Conservation (phyloP, 2,888 invertebrate genomes). For the Pheosia gnoma region DNA sequence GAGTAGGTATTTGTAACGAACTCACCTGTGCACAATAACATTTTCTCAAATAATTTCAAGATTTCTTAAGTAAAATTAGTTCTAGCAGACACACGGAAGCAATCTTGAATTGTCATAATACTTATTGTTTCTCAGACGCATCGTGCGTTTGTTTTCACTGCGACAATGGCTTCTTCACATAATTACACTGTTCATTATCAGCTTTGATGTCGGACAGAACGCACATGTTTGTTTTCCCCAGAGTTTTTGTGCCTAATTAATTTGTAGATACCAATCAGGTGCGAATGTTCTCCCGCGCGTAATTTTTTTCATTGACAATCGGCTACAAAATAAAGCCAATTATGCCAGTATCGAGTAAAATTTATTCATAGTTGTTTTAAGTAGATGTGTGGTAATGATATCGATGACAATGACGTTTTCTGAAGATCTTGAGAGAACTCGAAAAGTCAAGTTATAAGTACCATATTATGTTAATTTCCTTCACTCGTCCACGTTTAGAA, state of each 20-base stretch:
- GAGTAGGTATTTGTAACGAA: neutral
- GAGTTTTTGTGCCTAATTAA: constrained; percentile 2
- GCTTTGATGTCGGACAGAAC: neutral
- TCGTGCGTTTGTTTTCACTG: constrained; percentile 7
- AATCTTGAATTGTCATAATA: constrained; percentile 4
- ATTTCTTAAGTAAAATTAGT: constrained; percentile 7
- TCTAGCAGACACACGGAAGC: constrained; percentile 1
- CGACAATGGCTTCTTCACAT: constrained; percentile 11
- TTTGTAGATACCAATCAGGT: neutral
- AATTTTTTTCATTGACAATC: too few relatives aligned
- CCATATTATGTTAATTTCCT: too few relatives aligned
- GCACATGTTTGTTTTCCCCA: neutral
- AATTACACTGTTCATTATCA: constrained; percentile 8
- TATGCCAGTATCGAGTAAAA: too few relatives aligned
- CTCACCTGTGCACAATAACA: neutral
- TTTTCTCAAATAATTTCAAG: constrained; percentile 1
- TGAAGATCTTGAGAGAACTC: too few relatives aligned
- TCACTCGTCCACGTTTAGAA: too few relatives aligned
- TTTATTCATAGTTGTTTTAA: too few relatives aligned
- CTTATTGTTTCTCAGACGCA: constrained; percentile 1
- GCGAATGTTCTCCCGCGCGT: neutral
- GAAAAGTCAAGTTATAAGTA: too few relatives aligned
- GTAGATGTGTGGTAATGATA: too few relatives aligned
- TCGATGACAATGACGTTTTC: too few relatives aligned
- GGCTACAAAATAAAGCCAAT: too few relatives aligned